Conservation (phyloP, 2,888 invertebrate genomes). For the Trichogramma dendrolimi region DNA sequence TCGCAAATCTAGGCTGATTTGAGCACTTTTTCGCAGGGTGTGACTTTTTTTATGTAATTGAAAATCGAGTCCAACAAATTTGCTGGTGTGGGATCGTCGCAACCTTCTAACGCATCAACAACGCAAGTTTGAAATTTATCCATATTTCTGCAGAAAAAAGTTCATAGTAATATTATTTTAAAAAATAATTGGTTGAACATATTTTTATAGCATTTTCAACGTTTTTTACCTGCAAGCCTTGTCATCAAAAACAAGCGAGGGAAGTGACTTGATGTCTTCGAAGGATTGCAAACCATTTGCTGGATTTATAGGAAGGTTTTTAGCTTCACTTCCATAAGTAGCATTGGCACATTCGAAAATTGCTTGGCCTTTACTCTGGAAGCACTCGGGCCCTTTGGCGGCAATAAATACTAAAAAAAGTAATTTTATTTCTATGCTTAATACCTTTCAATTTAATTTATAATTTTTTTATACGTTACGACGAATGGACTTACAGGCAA, state of each 20-base stretch:
- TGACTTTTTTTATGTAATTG: constrained; percentile 65
- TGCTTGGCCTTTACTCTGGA: constrained; percentile 59
- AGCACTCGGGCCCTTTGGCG: constrained; percentile 75
- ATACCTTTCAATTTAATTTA: background rate
- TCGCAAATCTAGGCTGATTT: background rate
- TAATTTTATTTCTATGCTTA: background rate
- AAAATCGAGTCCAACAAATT: constrained; percentile 76
- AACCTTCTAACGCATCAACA: constrained; percentile 62
- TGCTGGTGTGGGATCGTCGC: constrained; percentile 70
- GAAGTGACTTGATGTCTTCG: constrained; percentile 46
- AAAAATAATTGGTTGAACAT: background rate
- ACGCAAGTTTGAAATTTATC: constrained; percentile 58
- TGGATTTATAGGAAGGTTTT: constrained; percentile 19
- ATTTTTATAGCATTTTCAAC: background rate
- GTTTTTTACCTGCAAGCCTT: constrained; percentile 56
- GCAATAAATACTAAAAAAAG: constrained; percentile 68
- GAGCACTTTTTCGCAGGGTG: constrained; percentile 55
- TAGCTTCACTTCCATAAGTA: constrained; percentile 53
- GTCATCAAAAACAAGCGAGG: constrained; percentile 61
- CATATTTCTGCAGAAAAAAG: constrained; percentile 54
- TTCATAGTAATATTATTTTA: background rate
- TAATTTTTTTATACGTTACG: background rate
- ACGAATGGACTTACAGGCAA: constrained; percentile 62
- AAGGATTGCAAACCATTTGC: constrained; percentile 12
- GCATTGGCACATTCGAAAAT: constrained; percentile 64